Evolutionary conservation across 2,888 invertebrate genomes (phyloP), one percentile per base, ranked within the genome.

Genomic region (Eupeodes luniger): DNA sequence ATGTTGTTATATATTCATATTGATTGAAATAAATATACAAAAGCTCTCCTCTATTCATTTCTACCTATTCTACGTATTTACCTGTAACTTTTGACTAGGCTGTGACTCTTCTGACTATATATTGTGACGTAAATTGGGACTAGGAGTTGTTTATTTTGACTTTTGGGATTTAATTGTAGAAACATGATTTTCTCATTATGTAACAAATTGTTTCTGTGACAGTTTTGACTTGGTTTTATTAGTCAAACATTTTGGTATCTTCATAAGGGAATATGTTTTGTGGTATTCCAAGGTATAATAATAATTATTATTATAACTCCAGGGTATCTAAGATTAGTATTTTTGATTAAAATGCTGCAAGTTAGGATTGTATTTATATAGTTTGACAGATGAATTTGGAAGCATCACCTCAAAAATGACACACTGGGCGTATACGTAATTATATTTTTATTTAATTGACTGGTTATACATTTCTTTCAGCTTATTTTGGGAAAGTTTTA

Each of bases 111-210:
- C 6, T 44, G n/a, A 40, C n/a, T 10, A 40, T 64, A 40, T 64
- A 19, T 7, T 57, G n/a, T 67, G 59, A 47, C 40, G 67, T 9
- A 11, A 36, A 66, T 62, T 47, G 59, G 36, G 16, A 40, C 40
- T 40, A 40, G 40, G 7, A 16, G 34, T 49, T 10, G 44, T 44
- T 61, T 47, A 47, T 40, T 40, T 61, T 78, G 78, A 76, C 80
- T 70, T 81, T 27, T 36, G 85, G 85, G 85, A 85, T 66, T 81
- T 77, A 70, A 81, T 70, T 85, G 57, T 53, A 34, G 44, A 51
- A 77, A 81, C 81, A 85, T 77, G 81, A 76, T 64, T 85, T 76
- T 66, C 80, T 81, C 80, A 76, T 85, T 85, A 70, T 9, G 57
- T 14, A 44, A 77, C 55, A 70, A 70, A 66, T 59, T 81, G 53